Evolutionary conservation across 2,113 vertebrate species (phyloP).

Genomic region (Nanger granti): DNA sequence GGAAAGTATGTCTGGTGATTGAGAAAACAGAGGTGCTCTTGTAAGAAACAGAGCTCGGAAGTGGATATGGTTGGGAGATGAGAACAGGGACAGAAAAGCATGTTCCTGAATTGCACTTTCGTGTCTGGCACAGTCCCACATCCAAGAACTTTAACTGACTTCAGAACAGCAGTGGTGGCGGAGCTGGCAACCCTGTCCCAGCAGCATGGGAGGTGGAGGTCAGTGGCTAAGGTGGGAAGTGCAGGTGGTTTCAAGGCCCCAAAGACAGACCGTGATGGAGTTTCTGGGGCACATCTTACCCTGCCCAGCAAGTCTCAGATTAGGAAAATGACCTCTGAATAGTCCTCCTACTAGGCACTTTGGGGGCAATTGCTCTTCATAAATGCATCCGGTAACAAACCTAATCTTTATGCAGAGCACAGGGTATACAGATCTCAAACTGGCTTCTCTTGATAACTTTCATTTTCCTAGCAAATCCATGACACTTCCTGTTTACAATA

Average conservation of each 20-base stretch:
- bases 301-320: background rate
- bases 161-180: background rate
- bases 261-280: too few relatives aligned
- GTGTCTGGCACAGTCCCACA: background rate
- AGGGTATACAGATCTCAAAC: background rate
- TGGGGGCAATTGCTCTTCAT: background rate
- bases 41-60: background rate
- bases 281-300: background rate
- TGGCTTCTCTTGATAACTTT: background rate
- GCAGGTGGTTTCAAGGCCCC: background rate
- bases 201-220: too few relatives aligned
- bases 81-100: background rate
- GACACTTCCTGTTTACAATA: background rate
- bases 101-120: background rate
- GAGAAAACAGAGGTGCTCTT: background rate
- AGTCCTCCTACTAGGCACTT: background rate
- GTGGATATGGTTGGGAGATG: background rate
- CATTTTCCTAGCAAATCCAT: background rate
- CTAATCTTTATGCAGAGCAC: background rate
- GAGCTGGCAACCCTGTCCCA: background rate
- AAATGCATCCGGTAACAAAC: background rate
- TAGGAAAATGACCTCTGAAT: background rate
- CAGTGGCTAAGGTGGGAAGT: background rate
- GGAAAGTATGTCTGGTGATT: background rate
- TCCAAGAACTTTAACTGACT: background rate